Evolutionary conservation across 2,888 invertebrate species (phyloP).

Genomic region (Epistrophella euchroma): DNA sequence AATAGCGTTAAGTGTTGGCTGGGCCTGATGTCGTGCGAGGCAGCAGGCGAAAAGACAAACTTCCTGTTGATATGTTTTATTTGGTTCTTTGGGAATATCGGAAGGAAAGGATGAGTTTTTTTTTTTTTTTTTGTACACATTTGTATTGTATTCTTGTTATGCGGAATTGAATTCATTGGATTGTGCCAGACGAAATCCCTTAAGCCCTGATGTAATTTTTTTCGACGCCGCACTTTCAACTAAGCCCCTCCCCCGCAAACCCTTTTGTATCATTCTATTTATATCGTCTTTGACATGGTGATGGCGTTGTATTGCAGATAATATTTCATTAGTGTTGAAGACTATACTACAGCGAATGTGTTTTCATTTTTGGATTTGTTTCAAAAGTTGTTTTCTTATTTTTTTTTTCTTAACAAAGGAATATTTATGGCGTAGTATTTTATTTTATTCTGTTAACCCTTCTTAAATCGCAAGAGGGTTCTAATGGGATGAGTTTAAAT

Average conservation of each 20-base stretch:
- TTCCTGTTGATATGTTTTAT: slow-evolving; percentile 74
- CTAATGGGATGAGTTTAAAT: slow-evolving; percentile 26
- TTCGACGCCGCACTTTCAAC: slow-evolving; percentile 35
- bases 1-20: slow-evolving; percentile 72
- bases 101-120: slow-evolving; percentile 33
- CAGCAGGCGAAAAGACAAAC: slow-evolving; percentile 69
- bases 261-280: not conserved
- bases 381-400: slow-evolving; percentile 61
- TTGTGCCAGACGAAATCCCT: slow-evolving; percentile 75
- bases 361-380: slow-evolving; percentile 63
- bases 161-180: slow-evolving; percentile 75
- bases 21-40: slow-evolving; percentile 48
- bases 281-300: slow-evolving; percentile 27
- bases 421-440: slow-evolving; percentile 58
- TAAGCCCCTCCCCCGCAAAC: not conserved
- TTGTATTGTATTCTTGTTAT: slow-evolving; percentile 67
- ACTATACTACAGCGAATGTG: slow-evolving; percentile 57
- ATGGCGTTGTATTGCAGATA: slow-evolving; percentile 69
- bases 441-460: slow-evolving; percentile 28
- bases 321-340: slow-evolving; percentile 75
- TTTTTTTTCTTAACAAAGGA: not conserved
- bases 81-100: slow-evolving; percentile 21
- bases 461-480: slow-evolving; percentile 33
- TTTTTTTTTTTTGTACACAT: not conserved
- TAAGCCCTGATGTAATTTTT: slow-evolving; percentile 75